These are phyloP conservation scores for Nesogale talazaci DNA, from an alignment of 2,113 vertebrate genomes.

Conservation along the genomic window DNA sequence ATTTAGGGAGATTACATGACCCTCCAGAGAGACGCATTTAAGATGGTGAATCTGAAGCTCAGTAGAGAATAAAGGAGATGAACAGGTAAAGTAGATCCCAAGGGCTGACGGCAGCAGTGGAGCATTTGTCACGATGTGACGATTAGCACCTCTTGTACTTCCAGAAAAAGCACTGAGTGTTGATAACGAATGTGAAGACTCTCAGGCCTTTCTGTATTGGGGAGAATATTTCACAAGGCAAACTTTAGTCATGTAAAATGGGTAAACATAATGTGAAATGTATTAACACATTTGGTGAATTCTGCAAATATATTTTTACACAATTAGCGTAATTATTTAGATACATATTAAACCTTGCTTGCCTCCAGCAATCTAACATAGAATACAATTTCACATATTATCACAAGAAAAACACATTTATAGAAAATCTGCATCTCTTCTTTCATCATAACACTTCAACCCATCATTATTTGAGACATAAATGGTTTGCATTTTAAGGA, in stretches of 20 bases:
- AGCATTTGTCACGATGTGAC: background rate
- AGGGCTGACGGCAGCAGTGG: rapidly evolving
- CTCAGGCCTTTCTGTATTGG: constrained; percentile 47
- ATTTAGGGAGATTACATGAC: background rate
- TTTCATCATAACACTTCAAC: constrained; percentile 73
- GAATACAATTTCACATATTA: constrained; percentile 81
- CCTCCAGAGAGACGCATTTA: background rate
- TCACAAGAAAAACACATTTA: constrained; percentile 81
- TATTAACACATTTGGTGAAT: constrained; percentile 83
- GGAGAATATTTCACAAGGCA: constrained; percentile 73
- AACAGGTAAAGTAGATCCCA: background rate
- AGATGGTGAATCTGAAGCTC: background rate
- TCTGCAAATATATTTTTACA: constrained; percentile 84
- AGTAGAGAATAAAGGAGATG: background rate
- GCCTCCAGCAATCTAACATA: constrained; percentile 82
- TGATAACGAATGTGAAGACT: constrained; percentile 29
- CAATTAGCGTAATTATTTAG: constrained; percentile 84
- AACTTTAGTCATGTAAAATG: constrained; percentile 77
- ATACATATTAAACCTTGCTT: constrained; percentile 83
- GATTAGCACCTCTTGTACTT: background rate
- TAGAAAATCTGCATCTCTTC: constrained; percentile 78
- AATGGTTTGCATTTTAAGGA: constrained; percentile 62
- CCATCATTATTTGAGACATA: constrained; percentile 71
- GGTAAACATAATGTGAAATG: constrained; percentile 81
- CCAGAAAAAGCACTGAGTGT: background rate